Base-by-base conservation (phyloP, 2,797 vertebrate genomes). In the Acropternis orthonyx region DNA sequence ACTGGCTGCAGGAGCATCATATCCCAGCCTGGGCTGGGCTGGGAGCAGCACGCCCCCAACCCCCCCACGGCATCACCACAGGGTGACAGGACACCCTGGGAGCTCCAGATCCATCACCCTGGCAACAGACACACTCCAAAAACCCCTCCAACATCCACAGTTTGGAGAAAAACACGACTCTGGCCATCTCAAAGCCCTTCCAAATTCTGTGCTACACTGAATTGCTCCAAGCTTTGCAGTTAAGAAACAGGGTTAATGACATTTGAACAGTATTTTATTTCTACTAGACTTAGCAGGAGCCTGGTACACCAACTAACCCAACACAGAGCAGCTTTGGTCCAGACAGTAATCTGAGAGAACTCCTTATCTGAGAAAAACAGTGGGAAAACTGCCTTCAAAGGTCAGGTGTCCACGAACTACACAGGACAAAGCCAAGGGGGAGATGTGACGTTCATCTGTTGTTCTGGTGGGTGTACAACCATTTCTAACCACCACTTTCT, bases 11-110 rank as follows among this genome's bases (percentile, higher is more conserved):
- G 54, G 17, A 66, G 6, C 51, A 3, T 7, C 37, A 5, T 4
- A 32, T 4, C 14, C 52, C 43, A 67, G 22, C 43, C 59, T 1
- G 12, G 66, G 67, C 58, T 37, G 34, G 26, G 2, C 32, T 2
- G 32, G 58, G n/a, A 67, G 7, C 39, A 4, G 2, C 13, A 11
- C 16, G 3, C 10, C 1, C 12, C 76, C 14, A 2, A 6, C 7
- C 44, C 20, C 5, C 1, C 28, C 12, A 8, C 16, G 3, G 30
- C 61, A 22, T n/a, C 62, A 41, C 30, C 6, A 28, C 46, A 24
- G 14, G 46, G 46, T 14, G 46, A 14, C 23, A 34, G 85, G 44
- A 17, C 58, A 26, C 4, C 9, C 34, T 6, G 14, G 30, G 41
- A n/a, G 58, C 21, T 6, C 28, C 11, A 2, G 32, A 54, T 3